Base-by-base conservation (phyloP, 2,888 invertebrate species). In the Cancer borealis region DNA sequence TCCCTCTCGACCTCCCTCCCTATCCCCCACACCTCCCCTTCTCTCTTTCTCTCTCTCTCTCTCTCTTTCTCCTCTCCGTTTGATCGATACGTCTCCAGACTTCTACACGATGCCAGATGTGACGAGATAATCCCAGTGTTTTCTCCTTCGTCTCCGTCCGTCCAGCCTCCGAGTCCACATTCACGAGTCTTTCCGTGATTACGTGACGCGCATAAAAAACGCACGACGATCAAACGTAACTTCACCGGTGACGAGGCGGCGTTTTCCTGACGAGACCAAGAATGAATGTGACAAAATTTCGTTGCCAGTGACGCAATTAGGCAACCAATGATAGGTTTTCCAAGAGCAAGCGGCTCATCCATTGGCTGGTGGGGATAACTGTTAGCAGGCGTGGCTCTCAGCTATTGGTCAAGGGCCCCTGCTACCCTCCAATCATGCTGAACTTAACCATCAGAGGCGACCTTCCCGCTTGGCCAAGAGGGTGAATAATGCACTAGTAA, bases 51-150 rank as follows among this genome's bases (percentile, higher is more conserved):
- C 17, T n/a, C 66, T 66, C n/a, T 14, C 66, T 21, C 79, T 30
- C 79, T 26, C 14, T 26, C 30, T 30, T 12, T 79, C 79, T 30
- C 30, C 12, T 26, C 14, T 6, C 21, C n/a, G 66, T 66, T 66
- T 66, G 66, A 66, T 66, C 66, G 54, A 66, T 66, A 66, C 66
- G 66, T 66, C 66, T 21, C 66, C 17, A 8, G 12, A 30, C 79
- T n/a, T n/a, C 66, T 30, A 30, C 79, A 21, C 79, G 79, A 26
- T 79, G 79, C 79, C 79, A 79, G 79, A 79, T 79, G 73, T 30
- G 30, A 26, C 79, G 30, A 26, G 79, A 79, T 30, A 79, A 79
- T 79, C 30, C 79, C 79, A 10, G 12, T 79, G 26, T 30, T 79
- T 12, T 12, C 6, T 30, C 79, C 30, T 21, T 6, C 26, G 10